Percentiles rank a stretch among this genome's conserved stretches.
These are phyloP conservation scores for Bibio marci DNA, from an alignment of 2,888 invertebrate genomes.

Conservation along the genomic window DNA sequence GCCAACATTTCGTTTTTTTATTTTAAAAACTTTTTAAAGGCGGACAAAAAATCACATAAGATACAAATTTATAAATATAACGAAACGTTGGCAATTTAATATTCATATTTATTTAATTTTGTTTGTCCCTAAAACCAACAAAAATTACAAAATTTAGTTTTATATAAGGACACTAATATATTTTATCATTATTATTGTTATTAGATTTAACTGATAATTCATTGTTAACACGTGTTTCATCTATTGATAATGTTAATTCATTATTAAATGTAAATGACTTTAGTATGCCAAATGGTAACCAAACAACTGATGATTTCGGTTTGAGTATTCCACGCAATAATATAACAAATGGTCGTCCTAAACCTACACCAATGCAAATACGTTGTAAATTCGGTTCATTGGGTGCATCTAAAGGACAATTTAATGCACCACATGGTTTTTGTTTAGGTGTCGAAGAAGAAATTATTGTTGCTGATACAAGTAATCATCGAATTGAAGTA, in stretches of 20 bases:
- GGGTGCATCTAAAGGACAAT: constrained; percentile 84
- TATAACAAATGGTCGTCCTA: constrained; percentile 43
- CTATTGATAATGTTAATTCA: constrained; percentile 33
- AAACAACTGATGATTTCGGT: neutral
- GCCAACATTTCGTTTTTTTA: no score
- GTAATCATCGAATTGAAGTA: constrained; percentile 89
- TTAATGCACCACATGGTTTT: constrained; percentile 94
- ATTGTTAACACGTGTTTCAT: constrained; percentile 40
- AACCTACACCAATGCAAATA: constrained; percentile 73
- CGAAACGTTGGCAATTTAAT: no score
- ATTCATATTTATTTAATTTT: no score
- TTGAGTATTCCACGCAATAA: neutral
- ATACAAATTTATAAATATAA: no score
- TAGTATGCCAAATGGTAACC: constrained; percentile 7
- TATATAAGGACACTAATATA: neutral
- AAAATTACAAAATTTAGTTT: neutral
- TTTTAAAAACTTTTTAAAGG: no score
- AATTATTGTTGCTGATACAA: constrained; percentile 91
- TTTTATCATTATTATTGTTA: constrained; percentile 14
- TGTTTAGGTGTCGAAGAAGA: constrained; percentile 90
- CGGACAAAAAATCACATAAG: no score
- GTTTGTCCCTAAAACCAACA: neutral
- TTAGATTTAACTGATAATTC: constrained; percentile 31
- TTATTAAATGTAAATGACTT: constrained; percentile 42
- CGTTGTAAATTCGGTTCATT: constrained; percentile 87